A percentile compares a stretch with the other conserved stretches of the same genome.
Evolutionary conservation across 2,888 invertebrate genomes (phyloP).

Genomic region (Caenorhabditis macrosperma): DNA sequence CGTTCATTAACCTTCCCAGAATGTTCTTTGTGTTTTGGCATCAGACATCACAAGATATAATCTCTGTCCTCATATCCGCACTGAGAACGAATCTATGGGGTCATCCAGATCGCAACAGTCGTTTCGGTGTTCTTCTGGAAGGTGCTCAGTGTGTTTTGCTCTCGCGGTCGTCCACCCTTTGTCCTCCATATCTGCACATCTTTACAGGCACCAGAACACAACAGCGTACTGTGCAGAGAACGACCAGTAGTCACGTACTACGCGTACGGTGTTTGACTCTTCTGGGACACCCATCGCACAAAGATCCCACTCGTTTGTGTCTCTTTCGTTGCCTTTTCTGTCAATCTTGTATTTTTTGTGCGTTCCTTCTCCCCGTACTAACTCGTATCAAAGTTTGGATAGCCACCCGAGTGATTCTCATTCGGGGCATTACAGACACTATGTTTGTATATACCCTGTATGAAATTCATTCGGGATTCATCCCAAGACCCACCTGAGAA

Average conservation of each 20-base stretch:
- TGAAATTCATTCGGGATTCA: constrained; percentile 27
- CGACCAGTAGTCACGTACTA: too few species aligned
- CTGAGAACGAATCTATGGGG: too few species aligned
- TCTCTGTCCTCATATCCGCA: constrained; percentile 1
- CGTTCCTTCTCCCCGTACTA: not conserved
- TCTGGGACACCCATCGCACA: not conserved
- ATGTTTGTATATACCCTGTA: constrained; percentile 9
- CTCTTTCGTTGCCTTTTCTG: not conserved
- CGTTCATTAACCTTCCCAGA: too few species aligned
- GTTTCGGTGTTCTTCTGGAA: not conserved
- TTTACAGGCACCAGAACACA: constrained; percentile 4
- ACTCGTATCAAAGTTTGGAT: not conserved
- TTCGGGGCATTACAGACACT: constrained; percentile 38
- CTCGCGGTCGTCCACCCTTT: not conserved
- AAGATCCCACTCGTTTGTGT: not conserved
- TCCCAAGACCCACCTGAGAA: constrained; percentile 12
- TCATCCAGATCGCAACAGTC: too few species aligned
- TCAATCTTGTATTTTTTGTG: not conserved
- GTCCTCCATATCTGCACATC: not conserved
- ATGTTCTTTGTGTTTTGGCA: not conserved
- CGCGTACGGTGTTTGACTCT: too few species aligned
- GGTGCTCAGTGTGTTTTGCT: not conserved
- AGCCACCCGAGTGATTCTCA: constrained; percentile 21
- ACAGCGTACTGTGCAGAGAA: not conserved
- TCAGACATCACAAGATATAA: not conserved